Evolutionary conservation across 2,888 invertebrate genomes (phyloP), one percentile per base, ranked within the genome.

Genomic region (Amphipyra tragopoginis): DNA sequence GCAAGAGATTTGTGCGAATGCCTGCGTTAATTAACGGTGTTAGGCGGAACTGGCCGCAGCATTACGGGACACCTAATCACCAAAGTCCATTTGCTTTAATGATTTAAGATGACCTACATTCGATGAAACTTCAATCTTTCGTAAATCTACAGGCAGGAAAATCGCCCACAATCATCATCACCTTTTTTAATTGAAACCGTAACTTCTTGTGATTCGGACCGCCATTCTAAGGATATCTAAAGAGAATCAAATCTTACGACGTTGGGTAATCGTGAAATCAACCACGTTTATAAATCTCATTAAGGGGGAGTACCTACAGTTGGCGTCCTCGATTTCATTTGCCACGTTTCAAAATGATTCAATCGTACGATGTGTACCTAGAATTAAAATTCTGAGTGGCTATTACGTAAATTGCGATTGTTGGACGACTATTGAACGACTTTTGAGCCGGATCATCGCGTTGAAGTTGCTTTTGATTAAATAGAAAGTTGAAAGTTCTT

Each of bases 231-330:
- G 82, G 86, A 83, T 86, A 83, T 83, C 80, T 82, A 81, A 86
- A 85, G 86, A 88, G 87, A 88, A 89, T 89, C 85, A 84, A 85
- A 83, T 82, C 82, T 79, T 81, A 82, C 84, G 85, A 90, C 86
- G 80, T 79, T 78, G 85, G 77, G 71, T 87, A 88, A 90, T 88
- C 87, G 79, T 75, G 84, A 81, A 89, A 90, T 87, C 87, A 86
- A 86, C 84, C 87, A 80, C 82, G 86, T 83, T 88, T 85, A 85
- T 87, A 89, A 87, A 90, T 90, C 88, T 90, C 89, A 90, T 91
- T 91, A 90, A 84, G 75, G 69, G 81, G 75, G 81, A 84, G 85
- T 83, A 83, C 52, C 66, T 63, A 14, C 80, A 83, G 82, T 76
- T 81, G 81, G 81, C 79, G 80, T 81, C 82, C 84, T 84, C 84